These are phyloP conservation scores for Monarcha castaneiventris DNA, from an alignment of 2,113 vertebrate species.

Conservation along the genomic window DNA sequence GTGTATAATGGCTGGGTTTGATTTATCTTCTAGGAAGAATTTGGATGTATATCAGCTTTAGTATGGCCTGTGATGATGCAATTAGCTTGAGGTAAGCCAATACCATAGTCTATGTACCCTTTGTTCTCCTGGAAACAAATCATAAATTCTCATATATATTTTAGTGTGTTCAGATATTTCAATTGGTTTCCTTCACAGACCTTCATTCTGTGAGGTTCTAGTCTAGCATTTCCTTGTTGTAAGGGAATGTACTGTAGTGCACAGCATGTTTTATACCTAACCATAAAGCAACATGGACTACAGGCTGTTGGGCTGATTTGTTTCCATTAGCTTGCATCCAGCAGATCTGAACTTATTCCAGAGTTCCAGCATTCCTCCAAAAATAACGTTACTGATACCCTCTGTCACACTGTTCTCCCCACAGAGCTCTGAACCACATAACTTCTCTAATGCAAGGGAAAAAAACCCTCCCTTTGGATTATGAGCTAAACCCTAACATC, in stretches of 20 bases:
- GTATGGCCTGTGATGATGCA: neutral
- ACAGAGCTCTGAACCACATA: neutral
- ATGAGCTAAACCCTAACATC: neutral
- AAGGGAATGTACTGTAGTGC: neutral
- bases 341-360: neutral
- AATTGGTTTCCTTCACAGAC: neutral
- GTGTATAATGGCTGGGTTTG: neutral
- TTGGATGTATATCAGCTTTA: neutral
- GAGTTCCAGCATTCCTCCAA: neutral
- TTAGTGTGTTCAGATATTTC: neutral
- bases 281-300: neutral
- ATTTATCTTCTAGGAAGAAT: neutral
- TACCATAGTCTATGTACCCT: neutral
- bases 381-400: neutral
- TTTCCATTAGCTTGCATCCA: constrained; percentile 3
- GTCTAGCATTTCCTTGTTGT: neutral
- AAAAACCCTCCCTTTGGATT: neutral
- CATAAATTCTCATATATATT: neutral
- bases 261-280: neutral
- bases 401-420: neutral
- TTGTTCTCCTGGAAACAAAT: neutral
- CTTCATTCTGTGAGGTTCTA: neutral
- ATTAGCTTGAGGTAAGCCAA: neutral
- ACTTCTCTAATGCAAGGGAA: neutral
- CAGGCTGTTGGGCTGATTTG: neutral